phyloP scores from a whole-genome alignment of 2,113 vertebrate genomes.

The Paralichthys olivaceus region DNA sequence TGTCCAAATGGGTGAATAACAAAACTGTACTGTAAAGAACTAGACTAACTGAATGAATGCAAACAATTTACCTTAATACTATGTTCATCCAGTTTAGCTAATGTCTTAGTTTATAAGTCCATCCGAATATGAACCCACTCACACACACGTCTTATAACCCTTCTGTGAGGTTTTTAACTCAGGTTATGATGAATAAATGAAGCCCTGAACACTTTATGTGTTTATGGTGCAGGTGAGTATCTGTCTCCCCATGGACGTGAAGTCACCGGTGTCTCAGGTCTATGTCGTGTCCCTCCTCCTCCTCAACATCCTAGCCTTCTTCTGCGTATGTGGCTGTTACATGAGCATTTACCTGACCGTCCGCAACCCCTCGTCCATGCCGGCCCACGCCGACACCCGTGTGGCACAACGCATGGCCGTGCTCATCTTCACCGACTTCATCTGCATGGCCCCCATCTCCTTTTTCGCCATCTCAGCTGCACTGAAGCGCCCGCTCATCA shows the following conservation, averaged over 20 bases:
- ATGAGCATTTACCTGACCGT: slow-evolving; percentile 92
- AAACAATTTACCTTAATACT: too few species aligned
- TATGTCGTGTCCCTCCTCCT: slow-evolving; percentile 90
- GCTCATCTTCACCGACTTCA: slow-evolving; percentile 96
- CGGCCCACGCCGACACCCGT: slow-evolving; percentile 88
- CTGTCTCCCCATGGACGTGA: slow-evolving; percentile 97
- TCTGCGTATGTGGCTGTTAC: slow-evolving; percentile 92
- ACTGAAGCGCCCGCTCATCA: slow-evolving; percentile 94
- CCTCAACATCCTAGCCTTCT: slow-evolving; percentile 91
- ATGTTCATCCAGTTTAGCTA: too few species aligned
- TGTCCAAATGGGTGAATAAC: too few species aligned
- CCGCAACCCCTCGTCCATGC: slow-evolving; percentile 87
- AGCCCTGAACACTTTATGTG: background rate
- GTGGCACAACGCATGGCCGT: slow-evolving; percentile 96
- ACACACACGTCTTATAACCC: too few species aligned
- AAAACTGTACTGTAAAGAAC: too few species aligned
- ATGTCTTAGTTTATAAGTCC: too few species aligned
- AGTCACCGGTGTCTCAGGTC: slow-evolving; percentile 84
- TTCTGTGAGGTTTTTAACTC: too few species aligned
- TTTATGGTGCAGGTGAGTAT: slow-evolving; percentile 84
- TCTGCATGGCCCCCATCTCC: slow-evolving; percentile 97
- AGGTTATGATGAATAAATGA: too few species aligned
- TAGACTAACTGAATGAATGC: too few species aligned
- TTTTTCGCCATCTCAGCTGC: slow-evolving; percentile 97
- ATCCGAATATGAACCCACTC: too few species aligned